Conservation (phyloP, 2,113 vertebrate genomes). For the Picathartes gymnocephalus region DNA sequence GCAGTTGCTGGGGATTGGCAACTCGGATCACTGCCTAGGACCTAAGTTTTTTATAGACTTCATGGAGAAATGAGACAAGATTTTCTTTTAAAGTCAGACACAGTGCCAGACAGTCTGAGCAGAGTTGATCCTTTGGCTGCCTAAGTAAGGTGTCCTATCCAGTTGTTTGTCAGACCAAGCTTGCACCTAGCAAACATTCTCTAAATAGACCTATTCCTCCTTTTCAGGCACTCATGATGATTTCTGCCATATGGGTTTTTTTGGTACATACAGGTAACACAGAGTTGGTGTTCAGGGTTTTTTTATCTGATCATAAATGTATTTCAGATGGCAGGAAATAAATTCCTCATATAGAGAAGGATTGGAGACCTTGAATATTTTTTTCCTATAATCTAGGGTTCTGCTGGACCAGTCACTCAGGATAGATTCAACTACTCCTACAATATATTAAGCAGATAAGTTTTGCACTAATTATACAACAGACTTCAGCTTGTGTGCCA, state of each 20-base stretch:
- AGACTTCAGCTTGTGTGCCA: background rate
- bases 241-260: background rate
- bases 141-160: background rate
- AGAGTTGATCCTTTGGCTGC: background rate
- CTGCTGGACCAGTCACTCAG: background rate
- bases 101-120: background rate
- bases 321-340: constrained; percentile 13
- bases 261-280: background rate
- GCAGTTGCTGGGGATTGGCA: background rate
- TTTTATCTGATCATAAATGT: background rate
- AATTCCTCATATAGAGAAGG: background rate
- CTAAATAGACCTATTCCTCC: background rate
- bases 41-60: background rate
- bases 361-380: background rate
- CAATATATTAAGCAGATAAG: background rate
- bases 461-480: background rate
- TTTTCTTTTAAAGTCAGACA: background rate
- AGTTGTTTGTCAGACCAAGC: background rate
- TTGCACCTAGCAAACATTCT: background rate
- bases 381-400: background rate
- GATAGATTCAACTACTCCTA: background rate
- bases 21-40: background rate
- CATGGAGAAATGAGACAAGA: background rate
- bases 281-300: background rate
- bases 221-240: background rate